Evolutionary conservation across 2,113 vertebrate species (phyloP).

Genomic region (Pteronura brasiliensis): DNA sequence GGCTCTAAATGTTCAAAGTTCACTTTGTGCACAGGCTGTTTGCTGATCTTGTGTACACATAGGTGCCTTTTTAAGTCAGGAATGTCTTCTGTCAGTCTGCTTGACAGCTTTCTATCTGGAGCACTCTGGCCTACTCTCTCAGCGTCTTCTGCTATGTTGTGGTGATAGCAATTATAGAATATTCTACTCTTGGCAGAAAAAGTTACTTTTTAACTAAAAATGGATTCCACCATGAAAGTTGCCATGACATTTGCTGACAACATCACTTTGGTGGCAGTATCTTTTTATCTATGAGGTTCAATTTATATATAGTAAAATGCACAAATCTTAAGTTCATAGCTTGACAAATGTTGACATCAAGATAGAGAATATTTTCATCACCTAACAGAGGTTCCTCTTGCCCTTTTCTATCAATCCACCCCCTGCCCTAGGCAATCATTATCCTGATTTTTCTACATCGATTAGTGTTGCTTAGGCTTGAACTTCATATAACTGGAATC

Average conservation of each 20-base stretch:
- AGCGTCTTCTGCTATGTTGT: neutral
- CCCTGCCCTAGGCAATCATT: neutral
- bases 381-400: neutral
- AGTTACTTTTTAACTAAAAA: slow-evolving; percentile 28
- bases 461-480: neutral
- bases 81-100: neutral
- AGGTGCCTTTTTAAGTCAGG: neutral
- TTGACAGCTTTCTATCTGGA: neutral
- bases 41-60: neutral
- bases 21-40: neutral
- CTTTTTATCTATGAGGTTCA: neutral
- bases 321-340: neutral
- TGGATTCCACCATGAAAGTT: neutral
- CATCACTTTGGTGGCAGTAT: neutral
- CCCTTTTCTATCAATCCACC: neutral
- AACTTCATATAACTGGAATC: neutral
- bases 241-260: neutral
- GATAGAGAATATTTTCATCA: neutral
- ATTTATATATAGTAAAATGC: neutral
- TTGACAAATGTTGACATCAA: neutral
- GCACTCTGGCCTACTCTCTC: neutral
- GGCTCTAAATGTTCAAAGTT: neutral
- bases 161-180: neutral
- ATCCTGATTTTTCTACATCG: neutral
- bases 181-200: slow-evolving; percentile 1